phyloP scores from a whole-genome alignment of 2,113 vertebrate species.

The Zootoca vivipara region DNA sequence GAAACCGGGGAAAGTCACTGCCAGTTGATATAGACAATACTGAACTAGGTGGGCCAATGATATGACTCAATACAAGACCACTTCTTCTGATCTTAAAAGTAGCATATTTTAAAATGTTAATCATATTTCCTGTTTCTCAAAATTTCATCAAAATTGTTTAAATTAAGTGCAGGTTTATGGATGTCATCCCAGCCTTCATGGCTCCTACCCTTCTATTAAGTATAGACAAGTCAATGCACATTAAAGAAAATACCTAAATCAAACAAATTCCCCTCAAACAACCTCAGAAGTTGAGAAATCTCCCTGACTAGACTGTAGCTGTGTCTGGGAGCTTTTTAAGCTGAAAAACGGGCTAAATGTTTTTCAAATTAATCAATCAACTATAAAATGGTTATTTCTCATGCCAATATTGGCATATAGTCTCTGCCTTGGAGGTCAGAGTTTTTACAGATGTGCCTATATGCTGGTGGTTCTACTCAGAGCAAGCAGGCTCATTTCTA shows the following conservation, averaged over 20 bases:
- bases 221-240: not conserved
- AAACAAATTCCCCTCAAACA: not conserved
- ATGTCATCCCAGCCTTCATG: not conserved
- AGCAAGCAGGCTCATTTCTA: not conserved
- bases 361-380: not conserved
- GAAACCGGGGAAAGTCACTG: too few species aligned
- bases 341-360: not conserved
- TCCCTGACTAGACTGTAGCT: not conserved
- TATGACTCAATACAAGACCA: too few species aligned
- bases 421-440: not conserved
- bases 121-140: not conserved
- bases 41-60: too few species aligned
- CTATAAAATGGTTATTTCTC: not conserved
- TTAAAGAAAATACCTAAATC: not conserved
- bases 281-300: not conserved
- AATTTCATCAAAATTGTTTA: not conserved
- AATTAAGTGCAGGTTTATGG: not conserved
- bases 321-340: not conserved
- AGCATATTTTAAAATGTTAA: not conserved
- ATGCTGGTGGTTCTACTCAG: not conserved
- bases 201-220: not conserved
- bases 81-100: too few species aligned
- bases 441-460: not conserved
- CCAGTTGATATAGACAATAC: too few species aligned
- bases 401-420: not conserved